Conservation (phyloP, 2,888 invertebrate genomes). For the Acanthosepion lycidas region DNA sequence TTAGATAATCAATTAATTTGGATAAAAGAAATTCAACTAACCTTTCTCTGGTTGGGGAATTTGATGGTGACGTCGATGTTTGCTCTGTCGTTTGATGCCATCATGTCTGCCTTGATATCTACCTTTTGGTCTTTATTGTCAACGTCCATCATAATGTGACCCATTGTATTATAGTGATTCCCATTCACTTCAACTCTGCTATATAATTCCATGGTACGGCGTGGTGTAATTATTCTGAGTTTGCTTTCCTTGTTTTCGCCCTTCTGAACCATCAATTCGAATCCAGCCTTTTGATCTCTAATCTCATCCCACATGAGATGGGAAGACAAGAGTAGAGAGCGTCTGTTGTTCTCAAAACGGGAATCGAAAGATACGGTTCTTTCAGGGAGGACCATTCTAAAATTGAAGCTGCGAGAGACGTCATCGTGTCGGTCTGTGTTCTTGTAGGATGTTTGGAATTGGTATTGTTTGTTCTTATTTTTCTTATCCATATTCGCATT, state of each 20-base stretch:
- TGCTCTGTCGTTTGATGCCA: not conserved
- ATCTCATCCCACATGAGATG: not conserved
- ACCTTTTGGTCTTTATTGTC: not conserved
- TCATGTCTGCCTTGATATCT: not conserved
- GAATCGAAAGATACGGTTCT: not conserved
- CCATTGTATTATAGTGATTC: not conserved
- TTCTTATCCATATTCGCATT: not conserved
- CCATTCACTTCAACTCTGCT: not conserved
- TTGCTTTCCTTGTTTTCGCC: not conserved
- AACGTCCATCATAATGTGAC: not conserved
- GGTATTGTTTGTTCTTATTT: not conserved
- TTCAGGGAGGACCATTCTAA: not conserved
- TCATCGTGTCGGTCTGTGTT: not conserved
- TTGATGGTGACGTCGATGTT: not conserved
- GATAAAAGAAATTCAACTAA: not conserved
- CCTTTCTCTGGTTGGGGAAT: constrained; percentile 23
- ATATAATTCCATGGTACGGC: not conserved
- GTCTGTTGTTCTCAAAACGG: not conserved
- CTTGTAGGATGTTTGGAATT: not conserved
- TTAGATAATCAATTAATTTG: not conserved
- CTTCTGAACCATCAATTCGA: not conserved
- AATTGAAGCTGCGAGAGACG: not conserved
- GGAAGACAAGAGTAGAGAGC: not conserved
- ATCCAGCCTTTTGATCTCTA: not conserved
- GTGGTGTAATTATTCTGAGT: not conserved